Conservation (phyloP, 2,888 invertebrate species). For the Xanthorhoe spadicearia region DNA sequence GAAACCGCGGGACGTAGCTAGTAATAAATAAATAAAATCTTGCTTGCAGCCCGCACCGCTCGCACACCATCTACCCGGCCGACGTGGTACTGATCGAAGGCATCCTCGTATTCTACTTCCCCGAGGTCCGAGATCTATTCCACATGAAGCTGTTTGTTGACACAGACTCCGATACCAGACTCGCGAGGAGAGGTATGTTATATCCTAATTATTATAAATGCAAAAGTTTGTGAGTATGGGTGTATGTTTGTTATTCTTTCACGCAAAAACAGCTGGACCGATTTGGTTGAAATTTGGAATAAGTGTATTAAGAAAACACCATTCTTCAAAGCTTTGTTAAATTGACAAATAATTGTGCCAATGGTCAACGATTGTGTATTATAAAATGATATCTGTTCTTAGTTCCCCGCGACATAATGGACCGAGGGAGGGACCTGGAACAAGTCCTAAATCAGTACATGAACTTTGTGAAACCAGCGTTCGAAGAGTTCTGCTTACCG, state of each 20-base stretch:
- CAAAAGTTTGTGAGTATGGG: not conserved
- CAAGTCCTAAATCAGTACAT: slow-evolving; percentile 98
- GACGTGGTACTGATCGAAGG: slow-evolving; percentile 99
- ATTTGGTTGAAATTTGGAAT: too few species aligned
- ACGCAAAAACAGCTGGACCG: too few species aligned
- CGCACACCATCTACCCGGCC: slow-evolving; percentile 94
- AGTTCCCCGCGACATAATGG: slow-evolving; percentile 98
- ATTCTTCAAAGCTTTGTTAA: too few species aligned
- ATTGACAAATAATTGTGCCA: too few species aligned
- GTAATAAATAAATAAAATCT: too few species aligned
- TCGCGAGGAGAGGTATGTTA: slow-evolving; percentile 95
- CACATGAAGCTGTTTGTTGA: slow-evolving; percentile 99
- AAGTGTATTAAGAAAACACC: too few species aligned
- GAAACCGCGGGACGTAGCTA: too few species aligned
- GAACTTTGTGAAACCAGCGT: slow-evolving; percentile 99
- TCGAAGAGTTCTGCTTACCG: slow-evolving; percentile 99
- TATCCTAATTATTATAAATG: not conserved
- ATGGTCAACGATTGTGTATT: too few species aligned
- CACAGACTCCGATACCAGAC: slow-evolving; percentile 98
- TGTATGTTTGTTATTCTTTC: not conserved
- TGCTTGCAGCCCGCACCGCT: slow-evolving; percentile 83
- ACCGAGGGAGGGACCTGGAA: slow-evolving; percentile 96
- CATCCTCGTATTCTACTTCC: slow-evolving; percentile 98
- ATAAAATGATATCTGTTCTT: too few species aligned
- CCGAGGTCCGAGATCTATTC: slow-evolving; percentile 96